These are phyloP conservation scores for Metalampra italica DNA, from an alignment of 2,888 invertebrate genomes.

Conservation along the genomic window DNA sequence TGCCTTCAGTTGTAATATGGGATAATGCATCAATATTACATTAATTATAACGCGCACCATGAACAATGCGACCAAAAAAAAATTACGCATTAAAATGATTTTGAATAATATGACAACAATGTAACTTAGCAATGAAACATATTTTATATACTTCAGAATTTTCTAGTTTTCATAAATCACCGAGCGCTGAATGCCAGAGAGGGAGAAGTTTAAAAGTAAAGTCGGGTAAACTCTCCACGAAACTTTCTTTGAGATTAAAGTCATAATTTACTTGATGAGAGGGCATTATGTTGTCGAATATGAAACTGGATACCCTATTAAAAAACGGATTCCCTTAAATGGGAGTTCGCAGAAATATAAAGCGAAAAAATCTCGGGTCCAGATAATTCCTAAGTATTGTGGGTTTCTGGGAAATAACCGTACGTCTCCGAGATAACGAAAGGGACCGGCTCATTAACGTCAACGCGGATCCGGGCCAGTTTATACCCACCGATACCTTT, in stretches of 20 bases:
- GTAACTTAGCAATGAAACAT: conserved; percentile 53
- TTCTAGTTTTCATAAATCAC: conserved; percentile 72
- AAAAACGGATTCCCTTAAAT: conserved; percentile 49
- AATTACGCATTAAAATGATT: conserved; percentile 40
- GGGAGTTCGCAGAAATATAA: conserved; percentile 42
- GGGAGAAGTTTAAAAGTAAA: conserved; percentile 64
- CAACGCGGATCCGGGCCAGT: conserved; percentile 60
- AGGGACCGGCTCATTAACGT: conserved; percentile 71
- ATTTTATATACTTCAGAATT: conserved; percentile 56
- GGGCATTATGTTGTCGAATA: conserved; percentile 59
- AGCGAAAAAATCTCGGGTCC: conserved; percentile 36
- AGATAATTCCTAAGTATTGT: conserved; percentile 55
- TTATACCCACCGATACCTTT: conserved; percentile 70
- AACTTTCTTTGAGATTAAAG: conserved; percentile 70
- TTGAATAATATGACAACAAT: conserved; percentile 52
- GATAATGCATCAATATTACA: too few species aligned
- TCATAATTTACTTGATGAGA: conserved; percentile 68
- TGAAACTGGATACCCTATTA: conserved; percentile 46
- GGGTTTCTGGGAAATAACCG: conserved; percentile 55
- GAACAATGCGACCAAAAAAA: background rate
- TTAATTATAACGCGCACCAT: too few species aligned
- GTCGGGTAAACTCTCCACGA: conserved; percentile 55
- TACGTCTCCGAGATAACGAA: conserved; percentile 68
- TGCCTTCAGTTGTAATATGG: too few species aligned
- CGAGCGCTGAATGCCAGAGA: conserved; percentile 55